These are phyloP conservation scores for Cantharis lateralis DNA, from an alignment of 2,888 invertebrate species.

Conservation along the genomic window DNA sequence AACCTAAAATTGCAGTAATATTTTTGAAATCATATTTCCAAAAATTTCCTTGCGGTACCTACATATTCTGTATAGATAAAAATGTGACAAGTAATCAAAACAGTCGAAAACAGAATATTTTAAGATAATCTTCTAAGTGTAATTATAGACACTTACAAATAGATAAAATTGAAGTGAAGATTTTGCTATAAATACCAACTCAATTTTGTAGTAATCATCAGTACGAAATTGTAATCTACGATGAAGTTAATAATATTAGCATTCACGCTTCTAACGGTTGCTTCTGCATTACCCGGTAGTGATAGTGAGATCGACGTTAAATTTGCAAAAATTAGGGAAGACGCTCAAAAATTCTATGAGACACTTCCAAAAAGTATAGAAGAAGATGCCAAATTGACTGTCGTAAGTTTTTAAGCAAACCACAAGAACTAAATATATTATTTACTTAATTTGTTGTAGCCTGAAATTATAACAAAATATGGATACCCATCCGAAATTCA, in stretches of 20 bases:
- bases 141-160: too few relatives aligned
- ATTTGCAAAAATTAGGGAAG: not conserved
- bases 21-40: too few relatives aligned
- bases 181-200: not conserved
- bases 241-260: not conserved
- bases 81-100: not conserved
- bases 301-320: not conserved
- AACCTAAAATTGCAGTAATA: too few relatives aligned
- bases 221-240: not conserved
- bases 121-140: not conserved
- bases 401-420: not conserved
- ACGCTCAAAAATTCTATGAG: not conserved
- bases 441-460: slow-evolving; percentile 34
- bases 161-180: not conserved
- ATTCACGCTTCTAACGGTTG: not conserved
- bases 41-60: too few relatives aligned
- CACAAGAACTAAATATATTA: too few relatives aligned
- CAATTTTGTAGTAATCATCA: not conserved
- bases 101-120: not conserved
- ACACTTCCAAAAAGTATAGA: not conserved
- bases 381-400: not conserved
- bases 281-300: not conserved
- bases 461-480: slow-evolving; percentile 45
- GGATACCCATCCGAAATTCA: slow-evolving; percentile 51
- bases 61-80: not conserved